A percentile compares a stretch with the other conserved stretches of the same genome.
These are phyloP conservation scores for Myotis vivesi DNA, from an alignment of 2,797 vertebrate genomes.

Conservation along the genomic window DNA sequence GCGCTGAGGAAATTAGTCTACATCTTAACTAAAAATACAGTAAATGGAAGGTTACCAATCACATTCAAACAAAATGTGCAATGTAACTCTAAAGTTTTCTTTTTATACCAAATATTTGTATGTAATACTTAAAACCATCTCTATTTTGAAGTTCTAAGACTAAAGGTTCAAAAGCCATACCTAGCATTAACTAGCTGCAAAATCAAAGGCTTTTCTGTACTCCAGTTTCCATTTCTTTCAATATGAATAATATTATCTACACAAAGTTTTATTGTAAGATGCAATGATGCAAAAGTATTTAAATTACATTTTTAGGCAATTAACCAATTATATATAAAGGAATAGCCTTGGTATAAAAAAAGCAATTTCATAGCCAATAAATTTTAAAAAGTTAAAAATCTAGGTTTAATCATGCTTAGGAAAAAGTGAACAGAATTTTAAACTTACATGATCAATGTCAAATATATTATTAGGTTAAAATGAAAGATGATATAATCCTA, in stretches of 20 bases:
- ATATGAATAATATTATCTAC: not conserved
- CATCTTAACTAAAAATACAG: conserved; percentile 45
- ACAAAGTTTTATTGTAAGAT: not conserved
- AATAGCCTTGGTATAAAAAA: conserved; percentile 4
- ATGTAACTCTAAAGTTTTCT: not conserved
- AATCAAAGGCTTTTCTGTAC: conserved; percentile 17
- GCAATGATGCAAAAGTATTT: not conserved
- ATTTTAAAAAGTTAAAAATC: not conserved
- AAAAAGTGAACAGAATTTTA: conserved; percentile 31
- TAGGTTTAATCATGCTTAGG: not conserved
- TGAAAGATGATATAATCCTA: not conserved
- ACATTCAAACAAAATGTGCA: conserved; percentile 42
- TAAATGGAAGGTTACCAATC: conserved; percentile 26
- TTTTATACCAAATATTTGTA: not conserved
- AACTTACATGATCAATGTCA: conserved; percentile 16
- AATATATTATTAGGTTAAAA: conserved; percentile 10
- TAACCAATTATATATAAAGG: not conserved
- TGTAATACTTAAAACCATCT: not conserved
- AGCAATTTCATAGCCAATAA: not conserved
- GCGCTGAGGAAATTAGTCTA: conserved; percentile 13
- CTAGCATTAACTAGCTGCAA: not conserved
- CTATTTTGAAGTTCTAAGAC: not conserved
- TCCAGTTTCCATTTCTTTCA: not conserved
- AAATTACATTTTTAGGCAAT: conserved; percentile 23
- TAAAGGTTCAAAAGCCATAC: not conserved